These are phyloP conservation scores for Parauchenoglanis ngamensis DNA, from an alignment of 2,797 vertebrate genomes.

Conservation along the genomic window DNA sequence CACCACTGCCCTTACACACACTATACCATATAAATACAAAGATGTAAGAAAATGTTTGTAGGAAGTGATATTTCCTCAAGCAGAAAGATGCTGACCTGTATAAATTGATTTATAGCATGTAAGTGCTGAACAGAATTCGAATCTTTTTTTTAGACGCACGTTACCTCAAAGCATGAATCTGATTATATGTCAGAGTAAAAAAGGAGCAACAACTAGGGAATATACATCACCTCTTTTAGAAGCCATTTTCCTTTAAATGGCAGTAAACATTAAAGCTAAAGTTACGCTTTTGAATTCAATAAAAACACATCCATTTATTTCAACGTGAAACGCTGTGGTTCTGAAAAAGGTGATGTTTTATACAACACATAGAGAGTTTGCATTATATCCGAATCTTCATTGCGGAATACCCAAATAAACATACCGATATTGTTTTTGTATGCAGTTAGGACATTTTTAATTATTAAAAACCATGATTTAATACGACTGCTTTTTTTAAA, in stretches of 20 bases:
- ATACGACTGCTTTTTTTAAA: neutral
- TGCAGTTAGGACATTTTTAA: neutral
- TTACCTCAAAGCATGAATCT: no score
- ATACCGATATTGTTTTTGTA: neutral
- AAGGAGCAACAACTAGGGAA: no score
- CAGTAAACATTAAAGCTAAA: neutral
- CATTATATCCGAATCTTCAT: neutral
- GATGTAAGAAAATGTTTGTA: no score
- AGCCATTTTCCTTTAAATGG: neutral
- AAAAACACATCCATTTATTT: neutral
- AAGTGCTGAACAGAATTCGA: neutral
- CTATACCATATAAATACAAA: no score
- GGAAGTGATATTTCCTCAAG: no score
- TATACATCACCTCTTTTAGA: neutral
- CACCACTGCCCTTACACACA: neutral
- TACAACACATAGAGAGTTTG: no score
- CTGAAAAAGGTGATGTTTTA: no score
- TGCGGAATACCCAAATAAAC: neutral
- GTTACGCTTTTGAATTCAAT: neutral
- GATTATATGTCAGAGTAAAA: no score
- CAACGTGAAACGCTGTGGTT: neutral
- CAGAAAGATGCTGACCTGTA: no score
- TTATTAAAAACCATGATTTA: neutral
- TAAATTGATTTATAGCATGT: neutral
- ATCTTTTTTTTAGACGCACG: no score